Conservation (phyloP, 1,140 invertebrate genomes). For the Drosophila kohkoa region DNA sequence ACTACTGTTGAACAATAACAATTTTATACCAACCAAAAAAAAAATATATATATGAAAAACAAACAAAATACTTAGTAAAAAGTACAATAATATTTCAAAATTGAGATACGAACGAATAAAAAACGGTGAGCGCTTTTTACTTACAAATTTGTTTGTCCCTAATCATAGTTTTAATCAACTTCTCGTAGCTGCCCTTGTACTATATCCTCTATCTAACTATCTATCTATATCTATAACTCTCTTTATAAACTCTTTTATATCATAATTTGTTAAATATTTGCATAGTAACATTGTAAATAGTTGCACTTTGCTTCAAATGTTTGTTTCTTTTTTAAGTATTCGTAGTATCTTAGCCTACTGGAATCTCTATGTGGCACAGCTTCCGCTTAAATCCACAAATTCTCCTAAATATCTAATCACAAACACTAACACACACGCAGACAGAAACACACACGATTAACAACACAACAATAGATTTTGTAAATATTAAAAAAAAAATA, state of each 20-base stretch:
- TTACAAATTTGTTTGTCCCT: constrained; percentile 30
- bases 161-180: constrained; percentile 18
- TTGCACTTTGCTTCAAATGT: constrained; percentile 42
- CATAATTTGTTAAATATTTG: constrained; percentile 27
- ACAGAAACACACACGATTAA: constrained; percentile 28
- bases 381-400: constrained; percentile 55
- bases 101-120: constrained; percentile 58
- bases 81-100: constrained; percentile 59
- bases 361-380: constrained; percentile 40
- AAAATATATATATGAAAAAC: not conserved
- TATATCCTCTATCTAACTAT: not conserved
- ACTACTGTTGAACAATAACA: constrained; percentile 52
- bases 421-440: constrained; percentile 26
- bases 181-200: constrained; percentile 29
- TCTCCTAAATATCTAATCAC: constrained; percentile 17
- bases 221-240: not conserved
- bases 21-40: constrained; percentile 56
- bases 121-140: constrained; percentile 66
- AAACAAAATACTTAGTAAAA: constrained; percentile 44
- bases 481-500: constrained; percentile 56
- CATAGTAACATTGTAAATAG: constrained; percentile 52
- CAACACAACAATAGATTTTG: constrained; percentile 48
- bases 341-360: constrained; percentile 57
- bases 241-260: not conserved
- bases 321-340: constrained; percentile 30